Conservation (phyloP, 2,888 invertebrate species). For the Coremacera marginata region DNA sequence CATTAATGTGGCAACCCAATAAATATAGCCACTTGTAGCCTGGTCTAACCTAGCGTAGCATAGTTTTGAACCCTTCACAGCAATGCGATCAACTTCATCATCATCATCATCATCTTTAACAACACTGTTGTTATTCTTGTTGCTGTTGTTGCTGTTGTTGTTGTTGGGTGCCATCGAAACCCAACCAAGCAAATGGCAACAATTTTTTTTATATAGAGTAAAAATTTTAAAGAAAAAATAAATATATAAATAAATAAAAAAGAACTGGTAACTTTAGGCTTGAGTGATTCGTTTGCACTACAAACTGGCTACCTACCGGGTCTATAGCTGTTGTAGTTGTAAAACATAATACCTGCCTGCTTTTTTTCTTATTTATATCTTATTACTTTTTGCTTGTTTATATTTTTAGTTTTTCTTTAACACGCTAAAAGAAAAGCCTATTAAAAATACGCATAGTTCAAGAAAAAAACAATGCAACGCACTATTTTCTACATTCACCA, state of each 20-base stretch:
- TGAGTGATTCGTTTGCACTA: constrained; percentile 56
- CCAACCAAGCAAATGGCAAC: constrained; percentile 55
- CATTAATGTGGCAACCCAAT: constrained; percentile 38
- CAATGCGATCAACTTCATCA: constrained; percentile 1
- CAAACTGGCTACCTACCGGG: not conserved
- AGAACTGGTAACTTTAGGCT: constrained; percentile 60
- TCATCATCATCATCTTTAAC: not conserved
- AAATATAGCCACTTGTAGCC: constrained; percentile 21
- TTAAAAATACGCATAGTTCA: not conserved
- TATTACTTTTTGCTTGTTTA: no score
- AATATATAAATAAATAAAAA: constrained; percentile 33
- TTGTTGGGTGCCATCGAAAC: constrained; percentile 25
- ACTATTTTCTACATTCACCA: constrained; percentile 58
- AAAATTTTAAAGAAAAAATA: not conserved
- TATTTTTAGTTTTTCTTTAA: not conserved
- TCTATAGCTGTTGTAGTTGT: constrained; percentile 3
- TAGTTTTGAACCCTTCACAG: constrained; percentile 14
- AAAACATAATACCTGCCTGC: not conserved
- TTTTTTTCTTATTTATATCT: no score
- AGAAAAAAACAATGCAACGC: constrained; percentile 63
- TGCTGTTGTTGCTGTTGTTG: constrained; percentile 13
- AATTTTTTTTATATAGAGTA: constrained; percentile 10
- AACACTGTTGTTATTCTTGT: constrained; percentile 26
- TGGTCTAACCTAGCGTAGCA: constrained; percentile 13
- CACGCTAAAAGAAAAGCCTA: not conserved